Conservation (phyloP, 2,888 invertebrate genomes). For the Drosophila crucigera region DNA sequence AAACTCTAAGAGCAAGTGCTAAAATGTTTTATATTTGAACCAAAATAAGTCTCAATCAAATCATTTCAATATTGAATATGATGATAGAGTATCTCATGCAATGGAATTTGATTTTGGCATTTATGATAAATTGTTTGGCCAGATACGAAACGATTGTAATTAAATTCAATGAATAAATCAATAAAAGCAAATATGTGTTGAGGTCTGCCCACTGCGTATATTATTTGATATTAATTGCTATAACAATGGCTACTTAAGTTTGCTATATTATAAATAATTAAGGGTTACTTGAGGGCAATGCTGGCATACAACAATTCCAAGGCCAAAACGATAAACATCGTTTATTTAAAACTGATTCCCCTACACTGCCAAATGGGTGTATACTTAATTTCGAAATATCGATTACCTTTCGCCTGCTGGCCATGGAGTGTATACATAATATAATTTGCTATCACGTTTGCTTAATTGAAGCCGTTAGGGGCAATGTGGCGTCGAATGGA, state of each 20-base stretch:
- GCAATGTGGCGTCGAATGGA: conserved; percentile 64
- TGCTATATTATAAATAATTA: conserved; percentile 2
- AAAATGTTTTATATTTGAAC: background rate
- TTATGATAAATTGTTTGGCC: background rate
- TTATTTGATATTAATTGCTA: background rate
- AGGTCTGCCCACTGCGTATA: background rate
- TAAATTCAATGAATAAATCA: conserved; percentile 5
- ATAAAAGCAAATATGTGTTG: conserved; percentile 1
- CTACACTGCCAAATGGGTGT: background rate
- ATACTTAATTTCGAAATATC: conserved; percentile 23
- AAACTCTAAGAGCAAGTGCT: background rate
- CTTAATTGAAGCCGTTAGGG: conserved; percentile 69
- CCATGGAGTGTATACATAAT: conserved; percentile 29
- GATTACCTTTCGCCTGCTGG: conserved; percentile 16
- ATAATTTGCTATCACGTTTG: conserved; percentile 44
- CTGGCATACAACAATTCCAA: background rate
- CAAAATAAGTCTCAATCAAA: background rate
- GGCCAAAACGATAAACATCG: background rate
- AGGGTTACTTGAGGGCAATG: background rate
- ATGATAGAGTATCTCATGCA: background rate
- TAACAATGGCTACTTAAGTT: background rate
- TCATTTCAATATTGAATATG: background rate
- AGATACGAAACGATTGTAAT: background rate
- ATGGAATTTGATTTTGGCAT: background rate
- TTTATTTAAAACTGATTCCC: background rate